These are phyloP conservation scores for Eupeodes luniger DNA, from an alignment of 2,888 invertebrate genomes.

Conservation along the genomic window DNA sequence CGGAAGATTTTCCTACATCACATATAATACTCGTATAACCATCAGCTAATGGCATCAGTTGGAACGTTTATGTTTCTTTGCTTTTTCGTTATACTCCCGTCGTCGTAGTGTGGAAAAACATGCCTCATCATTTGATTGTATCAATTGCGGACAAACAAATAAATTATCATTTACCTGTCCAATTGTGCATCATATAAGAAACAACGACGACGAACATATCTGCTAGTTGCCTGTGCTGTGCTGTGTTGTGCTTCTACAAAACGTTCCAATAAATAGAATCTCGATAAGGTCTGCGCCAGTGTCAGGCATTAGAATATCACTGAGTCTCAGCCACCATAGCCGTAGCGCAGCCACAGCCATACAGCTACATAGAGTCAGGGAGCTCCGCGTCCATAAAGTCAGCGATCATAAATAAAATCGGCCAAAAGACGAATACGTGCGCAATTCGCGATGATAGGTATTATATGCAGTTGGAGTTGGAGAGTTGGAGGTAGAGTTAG, in stretches of 20 bases:
- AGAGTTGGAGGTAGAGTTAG: slow-evolving; percentile 36
- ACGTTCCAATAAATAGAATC: slow-evolving; percentile 64
- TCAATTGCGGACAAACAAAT: slow-evolving; percentile 69
- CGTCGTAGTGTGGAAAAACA: slow-evolving; percentile 20
- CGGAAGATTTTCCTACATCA: background rate
- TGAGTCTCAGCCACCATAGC: background rate
- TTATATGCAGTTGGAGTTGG: slow-evolving; percentile 29
- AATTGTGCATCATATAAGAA: slow-evolving; percentile 39
- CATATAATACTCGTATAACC: too few species aligned
- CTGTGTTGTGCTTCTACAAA: slow-evolving; percentile 33
- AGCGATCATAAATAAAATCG: slow-evolving; percentile 68
- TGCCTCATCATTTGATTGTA: slow-evolving; percentile 64
- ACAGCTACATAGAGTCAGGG: background rate
- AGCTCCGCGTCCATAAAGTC: background rate
- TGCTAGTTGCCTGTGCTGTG: slow-evolving; percentile 30
- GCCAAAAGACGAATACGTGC: slow-evolving; percentile 59
- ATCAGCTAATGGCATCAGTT: slow-evolving; percentile 9
- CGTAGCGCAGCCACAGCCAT: background rate
- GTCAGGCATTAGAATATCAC: slow-evolving; percentile 62
- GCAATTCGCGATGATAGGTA: slow-evolving; percentile 63
- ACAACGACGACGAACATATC: background rate
- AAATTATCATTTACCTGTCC: slow-evolving; percentile 68
- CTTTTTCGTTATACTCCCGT: background rate
- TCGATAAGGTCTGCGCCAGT: slow-evolving; percentile 59
- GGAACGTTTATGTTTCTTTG: background rate